A percentile compares a stretch with the other conserved stretches of the same genome.
These are phyloP conservation scores for Nemotelus nigrinus DNA, from an alignment of 2,888 invertebrate species.

Conservation along the genomic window DNA sequence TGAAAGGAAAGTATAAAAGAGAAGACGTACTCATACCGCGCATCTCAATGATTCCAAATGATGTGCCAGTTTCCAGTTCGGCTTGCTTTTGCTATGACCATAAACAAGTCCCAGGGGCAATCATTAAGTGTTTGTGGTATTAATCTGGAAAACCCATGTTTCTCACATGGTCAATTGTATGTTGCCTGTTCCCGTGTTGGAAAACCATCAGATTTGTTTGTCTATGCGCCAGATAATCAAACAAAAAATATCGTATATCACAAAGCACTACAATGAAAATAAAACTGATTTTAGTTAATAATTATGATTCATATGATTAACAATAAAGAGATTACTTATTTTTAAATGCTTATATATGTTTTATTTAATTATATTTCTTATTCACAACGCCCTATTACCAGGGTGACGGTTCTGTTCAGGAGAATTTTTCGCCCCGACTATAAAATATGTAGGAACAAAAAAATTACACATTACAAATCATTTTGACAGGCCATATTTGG, in stretches of 20 bases:
- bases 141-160: not conserved
- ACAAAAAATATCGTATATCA: slow-evolving; percentile 9
- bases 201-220: slow-evolving; percentile 14
- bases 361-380: not conserved
- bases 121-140: too few relatives aligned
- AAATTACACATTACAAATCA: not conserved
- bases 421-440: slow-evolving; percentile 1
- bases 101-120: too few relatives aligned
- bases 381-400: slow-evolving; percentile 8
- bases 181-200: slow-evolving; percentile 17
- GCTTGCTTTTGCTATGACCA: too few relatives aligned
- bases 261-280: slow-evolving; percentile 5
- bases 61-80: too few relatives aligned
- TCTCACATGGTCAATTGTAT: slow-evolving; percentile 14
- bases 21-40: too few relatives aligned
- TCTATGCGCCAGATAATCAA: slow-evolving; percentile 12
- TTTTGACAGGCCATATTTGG: not conserved
- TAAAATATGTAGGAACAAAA: slow-evolving; percentile 15
- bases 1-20: too few relatives aligned
- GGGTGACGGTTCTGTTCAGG: slow-evolving; percentile 17
- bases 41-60: too few relatives aligned
- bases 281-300: slow-evolving; percentile 9
- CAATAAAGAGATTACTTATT: slow-evolving; percentile 12
- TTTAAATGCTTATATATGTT: slow-evolving; percentile 12
- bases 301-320: slow-evolving; percentile 9